Evolutionary conservation across 2,113 vertebrate species (phyloP), one percentile per base, ranked within the genome.

Genomic region (Lagopus muta): DNA sequence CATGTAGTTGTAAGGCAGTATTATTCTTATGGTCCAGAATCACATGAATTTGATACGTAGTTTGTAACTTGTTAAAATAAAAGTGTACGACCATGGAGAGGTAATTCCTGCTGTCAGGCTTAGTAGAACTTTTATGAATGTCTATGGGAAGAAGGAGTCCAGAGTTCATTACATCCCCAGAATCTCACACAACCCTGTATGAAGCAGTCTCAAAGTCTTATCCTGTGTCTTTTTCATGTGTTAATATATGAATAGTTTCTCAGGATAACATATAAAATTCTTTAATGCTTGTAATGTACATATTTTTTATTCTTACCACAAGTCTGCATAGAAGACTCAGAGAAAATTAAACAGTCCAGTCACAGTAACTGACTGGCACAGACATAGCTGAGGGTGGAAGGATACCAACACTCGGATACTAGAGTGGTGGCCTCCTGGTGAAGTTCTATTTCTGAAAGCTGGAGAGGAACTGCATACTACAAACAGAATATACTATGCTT

Each of bases 11-110:
- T 6, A 84, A 40, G 16, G 64, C 30, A 34, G 21, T 47, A 28
- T 66, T 55, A 17, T n/a, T 79, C 9, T 67, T 62, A 15, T 40
- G 7, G 42, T 64, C 32, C 22, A 48, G 25, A 64, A 38, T 62
- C 27, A 38, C 15, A 48, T 34, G 22, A 85, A 38, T 27, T 61
- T 57, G 7, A 25, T 62, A 2, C 43, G 25, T 30, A 22, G 6
- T 86, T 45, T 78, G n/a, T 54, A 75, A 45, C 10, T 69, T 74
- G 8, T 12, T 85, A 40, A 55, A 55, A 85, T 38, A 73, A 24
- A 50, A 34, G 5, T 1, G 0, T 42, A 27, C 20, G 14, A 5
- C 17, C 25, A 55, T 18, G 11, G 50, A 71, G n/a, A 45, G 3
- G 24, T 86, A 72, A 61, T 78, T 72, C 6, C 34, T 82, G 22